Evolutionary conservation across 2,797 vertebrate species (phyloP).

Genomic region (Ispidina lecontei): DNA sequence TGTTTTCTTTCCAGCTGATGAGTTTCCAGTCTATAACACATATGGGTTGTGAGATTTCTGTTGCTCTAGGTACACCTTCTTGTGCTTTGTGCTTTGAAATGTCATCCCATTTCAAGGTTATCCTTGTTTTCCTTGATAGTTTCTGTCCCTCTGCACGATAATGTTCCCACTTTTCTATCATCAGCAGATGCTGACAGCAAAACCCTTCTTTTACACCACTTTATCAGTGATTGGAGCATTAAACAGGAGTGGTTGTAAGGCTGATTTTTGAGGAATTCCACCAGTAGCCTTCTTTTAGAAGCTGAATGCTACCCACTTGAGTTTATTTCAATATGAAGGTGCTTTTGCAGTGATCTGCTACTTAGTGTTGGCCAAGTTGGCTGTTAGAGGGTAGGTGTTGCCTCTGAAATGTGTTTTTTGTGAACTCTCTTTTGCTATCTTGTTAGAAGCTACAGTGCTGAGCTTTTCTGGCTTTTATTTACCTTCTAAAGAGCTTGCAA

Average conservation of each 20-base stretch:
- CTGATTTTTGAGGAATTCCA: not conserved
- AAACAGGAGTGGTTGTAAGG: not conserved
- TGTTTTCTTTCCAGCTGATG: conserved; percentile 34
- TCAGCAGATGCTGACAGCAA: not conserved
- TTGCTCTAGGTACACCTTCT: conserved; percentile 25
- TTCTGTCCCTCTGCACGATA: not conserved
- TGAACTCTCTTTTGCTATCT: not conserved
- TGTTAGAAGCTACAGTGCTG: not conserved
- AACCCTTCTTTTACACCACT: not conserved
- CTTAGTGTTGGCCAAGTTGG: not conserved
- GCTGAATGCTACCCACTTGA: not conserved
- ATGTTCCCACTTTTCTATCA: not conserved
- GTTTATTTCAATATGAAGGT: not conserved
- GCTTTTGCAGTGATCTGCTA: not conserved
- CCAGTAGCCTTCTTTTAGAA: not conserved
- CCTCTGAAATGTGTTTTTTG: not conserved
- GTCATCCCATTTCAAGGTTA: conserved; percentile 20
- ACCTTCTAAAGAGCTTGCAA: not conserved
- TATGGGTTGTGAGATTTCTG: conserved; percentile 27
- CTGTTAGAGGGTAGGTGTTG: not conserved
- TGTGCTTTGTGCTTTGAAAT: conserved; percentile 14
- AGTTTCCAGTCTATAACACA: conserved; percentile 39
- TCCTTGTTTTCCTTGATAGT: not conserved
- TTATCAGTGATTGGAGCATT: not conserved
- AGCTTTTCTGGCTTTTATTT: conserved; percentile 8